These are phyloP conservation scores for Tetrao urogallus DNA, from an alignment of 2,113 vertebrate genomes.

Conservation along the genomic window DNA sequence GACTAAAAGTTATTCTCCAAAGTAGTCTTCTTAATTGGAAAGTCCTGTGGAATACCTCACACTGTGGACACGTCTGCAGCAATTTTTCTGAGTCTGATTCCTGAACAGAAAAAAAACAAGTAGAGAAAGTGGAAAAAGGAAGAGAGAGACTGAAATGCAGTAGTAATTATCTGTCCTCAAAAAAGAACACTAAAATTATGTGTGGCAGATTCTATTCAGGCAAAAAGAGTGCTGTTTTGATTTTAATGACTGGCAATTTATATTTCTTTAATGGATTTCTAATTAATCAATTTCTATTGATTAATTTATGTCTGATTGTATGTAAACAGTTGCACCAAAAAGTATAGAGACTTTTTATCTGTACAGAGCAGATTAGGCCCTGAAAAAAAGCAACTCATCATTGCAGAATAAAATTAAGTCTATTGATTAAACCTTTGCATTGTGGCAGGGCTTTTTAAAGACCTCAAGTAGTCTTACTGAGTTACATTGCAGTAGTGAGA, in stretches of 20 bases:
- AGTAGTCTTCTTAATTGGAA: not conserved
- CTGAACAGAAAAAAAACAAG: not conserved
- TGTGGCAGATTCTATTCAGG: not conserved
- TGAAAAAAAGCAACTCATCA: not conserved
- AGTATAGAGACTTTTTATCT: not conserved
- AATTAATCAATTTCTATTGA: not conserved
- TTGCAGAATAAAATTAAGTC: slow-evolving; percentile 40
- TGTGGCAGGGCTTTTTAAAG: not conserved
- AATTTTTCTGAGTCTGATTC: not conserved
- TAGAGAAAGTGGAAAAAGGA: not conserved
- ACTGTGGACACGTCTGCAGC: not conserved
- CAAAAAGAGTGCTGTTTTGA: not conserved
- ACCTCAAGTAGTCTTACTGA: not conserved
- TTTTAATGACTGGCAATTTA: not conserved
- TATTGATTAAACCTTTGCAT: slow-evolving; percentile 35
- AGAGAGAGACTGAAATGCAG: not conserved
- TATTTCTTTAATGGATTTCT: not conserved
- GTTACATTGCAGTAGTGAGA: not conserved
- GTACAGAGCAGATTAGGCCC: not conserved
- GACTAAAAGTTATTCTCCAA: not conserved
- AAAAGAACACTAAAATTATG: not conserved
- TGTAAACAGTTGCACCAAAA: not conserved
- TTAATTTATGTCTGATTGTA: not conserved
- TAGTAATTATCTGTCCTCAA: not conserved
- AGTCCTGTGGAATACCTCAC: not conserved